Evolutionary conservation across 53 echinoderm and acorn worm species (phyloP), one percentile per base, ranked within the genome.

Genomic region (Patiria pectinifera): DNA sequence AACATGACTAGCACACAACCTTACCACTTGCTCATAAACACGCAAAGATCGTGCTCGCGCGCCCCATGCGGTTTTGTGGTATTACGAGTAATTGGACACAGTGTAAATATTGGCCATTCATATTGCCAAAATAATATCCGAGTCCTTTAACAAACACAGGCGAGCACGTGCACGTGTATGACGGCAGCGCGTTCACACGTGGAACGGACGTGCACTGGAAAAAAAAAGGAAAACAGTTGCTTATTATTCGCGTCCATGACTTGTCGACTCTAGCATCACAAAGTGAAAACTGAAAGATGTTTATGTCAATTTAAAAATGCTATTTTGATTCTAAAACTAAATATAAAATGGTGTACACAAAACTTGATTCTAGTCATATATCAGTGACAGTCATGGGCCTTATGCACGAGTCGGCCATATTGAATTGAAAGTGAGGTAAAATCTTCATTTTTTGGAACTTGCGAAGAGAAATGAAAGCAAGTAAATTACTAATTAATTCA

Each of bases 61-160:
- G 25, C 83, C 3, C 24, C 19, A 7, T 59, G 53, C 53, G 53
- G 53, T 83, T 60, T 24, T 60, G 78, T 35, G 78, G 45, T 45
- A 78, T 78, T 62, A 59, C 60, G 61, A 61, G 79, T 61, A 78
- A 90, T 81, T 86, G 80, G 90, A 90, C 90, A 90, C 90, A 90
- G 19, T 90, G 77, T 81, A 80, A 81, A 90, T 90, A 47, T 66
- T 81, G 81, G 66, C 80, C 69, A 60, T 90, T 80, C 69, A 45
- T 66, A 81, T 66, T 63, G 47, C 59, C 46, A 18, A 88, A 88
- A 88, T 78, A 88, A 88, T 78, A 88, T 78, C 69, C 14, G 76
- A 78, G 15, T 43, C 44, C 23, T 58, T 58, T 45, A 71, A 86
- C 75, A 86, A 86, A 86, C 86, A 75, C 53, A 16, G 3, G 66